These are phyloP conservation scores for Lethocerus indicus DNA, from an alignment of 1,140 invertebrate species.

Conservation along the genomic window DNA sequence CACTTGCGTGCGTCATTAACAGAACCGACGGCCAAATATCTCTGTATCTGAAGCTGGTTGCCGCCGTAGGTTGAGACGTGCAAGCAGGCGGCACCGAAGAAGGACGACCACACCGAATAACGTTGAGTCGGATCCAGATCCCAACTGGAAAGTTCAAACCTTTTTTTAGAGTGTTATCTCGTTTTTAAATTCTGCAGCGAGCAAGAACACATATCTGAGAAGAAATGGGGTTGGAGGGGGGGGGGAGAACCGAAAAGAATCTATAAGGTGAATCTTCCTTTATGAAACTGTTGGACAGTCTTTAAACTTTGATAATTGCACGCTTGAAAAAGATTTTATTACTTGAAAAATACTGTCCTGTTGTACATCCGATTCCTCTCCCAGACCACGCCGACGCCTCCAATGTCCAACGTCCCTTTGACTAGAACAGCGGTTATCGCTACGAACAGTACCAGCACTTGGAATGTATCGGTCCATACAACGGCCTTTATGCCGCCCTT, in stretches of 20 bases:
- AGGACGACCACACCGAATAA: conserved; percentile 58
- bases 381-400: conserved; percentile 53
- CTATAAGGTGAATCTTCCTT: no score
- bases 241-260: no score
- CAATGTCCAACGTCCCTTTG: conserved; percentile 61
- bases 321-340: conserved; percentile 19
- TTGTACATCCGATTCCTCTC: conserved; percentile 45
- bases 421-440: conserved; percentile 63
- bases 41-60: conserved; percentile 39
- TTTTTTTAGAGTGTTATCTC: no score
- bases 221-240: no score
- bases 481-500: conserved; percentile 86
- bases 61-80: conserved; percentile 33
- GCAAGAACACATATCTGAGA: no score
- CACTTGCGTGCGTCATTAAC: conserved; percentile 28
- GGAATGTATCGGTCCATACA: conserved; percentile 85
- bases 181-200: no score
- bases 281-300: no score
- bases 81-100: conserved; percentile 34
- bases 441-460: conserved; percentile 67
- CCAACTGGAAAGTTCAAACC: conserved; percentile 31
- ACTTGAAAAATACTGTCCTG: conserved; percentile 53
- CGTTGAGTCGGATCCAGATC: conserved; percentile 46
- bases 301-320: no score
- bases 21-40: conserved; percentile 32